phyloP scores from a whole-genome alignment of 2,888 invertebrate species.

The Rhodophaea formosa region DNA sequence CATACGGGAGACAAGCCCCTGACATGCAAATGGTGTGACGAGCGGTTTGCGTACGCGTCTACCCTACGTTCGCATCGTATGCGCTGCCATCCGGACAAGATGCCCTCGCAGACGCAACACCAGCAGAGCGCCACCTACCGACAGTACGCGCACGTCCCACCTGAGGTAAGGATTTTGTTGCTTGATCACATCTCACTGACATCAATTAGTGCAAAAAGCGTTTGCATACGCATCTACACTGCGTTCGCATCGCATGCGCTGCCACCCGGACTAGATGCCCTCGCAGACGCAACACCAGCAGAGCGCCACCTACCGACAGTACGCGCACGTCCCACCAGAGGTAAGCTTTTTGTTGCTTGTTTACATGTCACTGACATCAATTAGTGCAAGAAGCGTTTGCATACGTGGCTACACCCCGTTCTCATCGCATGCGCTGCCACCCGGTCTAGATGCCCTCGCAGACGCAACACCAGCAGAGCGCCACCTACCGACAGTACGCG shows the following conservation, averaged over 20 bases:
- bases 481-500: constrained; percentile 31
- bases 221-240: constrained; percentile 80
- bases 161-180: constrained; percentile 36
- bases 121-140: constrained; percentile 31
- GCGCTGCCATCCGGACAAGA: constrained; percentile 77
- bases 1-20: constrained; percentile 81
- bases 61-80: constrained; percentile 79
- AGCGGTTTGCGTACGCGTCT: constrained; percentile 79
- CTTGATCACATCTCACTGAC: constrained; percentile 39
- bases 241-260: constrained; percentile 78
- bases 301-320: constrained; percentile 31
- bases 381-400: constrained; percentile 80
- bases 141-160: constrained; percentile 27
- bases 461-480: constrained; percentile 27
- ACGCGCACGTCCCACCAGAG: constrained; percentile 33
- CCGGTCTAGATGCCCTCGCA: constrained; percentile 70
- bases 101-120: constrained; percentile 46
- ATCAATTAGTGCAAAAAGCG: constrained; percentile 79
- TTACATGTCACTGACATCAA: constrained; percentile 56
- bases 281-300: constrained; percentile 36
- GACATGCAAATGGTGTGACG: constrained; percentile 79
- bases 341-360: constrained; percentile 30
- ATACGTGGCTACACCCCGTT: constrained; percentile 79
- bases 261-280: constrained; percentile 75
- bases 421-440: constrained; percentile 78